Base-by-base conservation (phyloP, 2,113 vertebrate species). In the Sturnira hondurensis region DNA sequence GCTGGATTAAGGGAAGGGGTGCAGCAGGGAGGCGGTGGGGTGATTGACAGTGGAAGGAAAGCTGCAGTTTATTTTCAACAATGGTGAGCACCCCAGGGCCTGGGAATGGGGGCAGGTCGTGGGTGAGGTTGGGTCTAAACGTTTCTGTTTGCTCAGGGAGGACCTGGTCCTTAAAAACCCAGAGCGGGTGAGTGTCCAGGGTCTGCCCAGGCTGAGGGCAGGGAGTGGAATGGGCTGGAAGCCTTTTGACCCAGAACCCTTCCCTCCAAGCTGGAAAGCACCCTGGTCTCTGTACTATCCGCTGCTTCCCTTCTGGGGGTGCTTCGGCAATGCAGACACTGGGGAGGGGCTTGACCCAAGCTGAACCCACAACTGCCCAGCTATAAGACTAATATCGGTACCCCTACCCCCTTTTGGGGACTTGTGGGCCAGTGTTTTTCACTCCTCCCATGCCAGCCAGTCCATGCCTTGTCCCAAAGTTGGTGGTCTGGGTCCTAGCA, bases 271-370 rank as follows among this genome's bases (percentile, higher is more conserved):
- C 70, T 31, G 31, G 71, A 41, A 4, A 24, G 61, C 33, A 76
- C 41, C 41, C 36, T 20, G 61, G 47, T 61, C 24, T 9, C 16
- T 8, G 1, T 24, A 45, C 19, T 1, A 16, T 11, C 47, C 17
- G 24, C 45, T n/a, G 52, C 68, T 54, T 61, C 20, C 71, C 54
- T 98, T 91, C 96, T 99, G 95, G 97, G 98, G 83, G 98, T 50
- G 98, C 98, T 1, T 89, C 98, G 86, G 98, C 98, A 93, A 97
- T 98, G 93, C 97, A 97, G 93, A 98, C 97, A 96, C 98, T 98
- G 98, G 98, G 98, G 73, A 99, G 98, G 98, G 98, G 98, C 47
- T 96, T 98, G 4, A 6, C 52, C 70, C 76, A 67, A 98, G 98
- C 98, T 7, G 54, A 83, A 50, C 54, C n/a, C 63, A 56, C 13